Percentiles rank a stretch among this genome's conserved stretches.
Evolutionary conservation across 2,888 invertebrate species (phyloP).

Genomic region (Sarcophaga variegata): DNA sequence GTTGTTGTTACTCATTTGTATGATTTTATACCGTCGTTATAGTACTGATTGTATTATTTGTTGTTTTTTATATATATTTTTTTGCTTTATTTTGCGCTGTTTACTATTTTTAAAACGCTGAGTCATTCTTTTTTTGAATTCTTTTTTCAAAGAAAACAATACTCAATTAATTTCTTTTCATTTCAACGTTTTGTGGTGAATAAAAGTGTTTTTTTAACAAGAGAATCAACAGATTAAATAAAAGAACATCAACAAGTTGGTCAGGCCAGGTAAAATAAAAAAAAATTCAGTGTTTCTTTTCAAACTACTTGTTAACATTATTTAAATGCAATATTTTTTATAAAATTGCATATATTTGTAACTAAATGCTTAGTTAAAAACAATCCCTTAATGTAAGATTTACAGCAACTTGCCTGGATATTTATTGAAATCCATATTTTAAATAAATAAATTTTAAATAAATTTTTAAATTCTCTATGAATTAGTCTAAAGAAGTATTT

Average conservation of each 20-base stretch:
- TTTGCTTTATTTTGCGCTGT: slow-evolving; percentile 73
- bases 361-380: too few species aligned
- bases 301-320: background rate
- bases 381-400: too few species aligned
- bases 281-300: background rate
- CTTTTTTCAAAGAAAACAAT: slow-evolving; percentile 34
- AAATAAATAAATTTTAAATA: too few species aligned
- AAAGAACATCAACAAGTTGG: slow-evolving; percentile 60
- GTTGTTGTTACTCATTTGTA: slow-evolving; percentile 58
- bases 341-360: too few species aligned
- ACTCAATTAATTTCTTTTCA: slow-evolving; percentile 39
- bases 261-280: background rate
- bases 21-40: slow-evolving; percentile 42
- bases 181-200: slow-evolving; percentile 36
- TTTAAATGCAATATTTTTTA: too few species aligned
- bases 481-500: too few species aligned
- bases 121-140: slow-evolving; percentile 75
- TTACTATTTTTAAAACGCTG: slow-evolving; percentile 82
- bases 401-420: too few species aligned
- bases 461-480: too few species aligned
- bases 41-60: background rate
- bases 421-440: too few species aligned
- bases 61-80: background rate
- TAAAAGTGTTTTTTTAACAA: slow-evolving; percentile 68
- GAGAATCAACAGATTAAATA: background rate